These are phyloP conservation scores for Raillietiella orientalis DNA, from an alignment of 2,888 invertebrate genomes.

Conservation along the genomic window DNA sequence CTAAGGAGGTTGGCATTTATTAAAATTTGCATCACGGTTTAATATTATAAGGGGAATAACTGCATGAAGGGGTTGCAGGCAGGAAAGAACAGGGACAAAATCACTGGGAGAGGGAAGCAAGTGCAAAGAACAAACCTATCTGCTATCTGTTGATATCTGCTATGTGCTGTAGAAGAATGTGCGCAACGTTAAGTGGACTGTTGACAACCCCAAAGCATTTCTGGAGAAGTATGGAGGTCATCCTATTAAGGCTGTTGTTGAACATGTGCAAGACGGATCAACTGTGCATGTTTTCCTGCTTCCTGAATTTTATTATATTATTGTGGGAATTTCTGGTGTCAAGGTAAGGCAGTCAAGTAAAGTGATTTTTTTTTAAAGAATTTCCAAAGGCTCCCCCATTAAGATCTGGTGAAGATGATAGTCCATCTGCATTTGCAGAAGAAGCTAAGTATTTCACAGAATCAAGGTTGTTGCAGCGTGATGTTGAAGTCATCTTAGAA, in stretches of 20 bases:
- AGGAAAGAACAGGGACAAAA: too few species aligned
- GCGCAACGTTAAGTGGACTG: conserved; percentile 54
- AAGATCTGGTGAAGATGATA: conserved; percentile 36
- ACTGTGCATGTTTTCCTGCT: conserved; percentile 69
- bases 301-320: conserved; percentile 66
- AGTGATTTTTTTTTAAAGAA: too few species aligned
- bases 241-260: conserved; percentile 69
- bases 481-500: conserved; percentile 62
- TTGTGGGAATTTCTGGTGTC: conserved; percentile 83
- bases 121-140: neutral
- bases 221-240: conserved; percentile 58
- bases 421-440: conserved; percentile 24
- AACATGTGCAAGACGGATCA: conserved; percentile 89
- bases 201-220: conserved; percentile 47
- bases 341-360: conserved; percentile 18
- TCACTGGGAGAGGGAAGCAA: neutral
- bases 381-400: conserved; percentile 21
- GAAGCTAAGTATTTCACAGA: conserved; percentile 88
- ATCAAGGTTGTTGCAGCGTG: conserved; percentile 54
- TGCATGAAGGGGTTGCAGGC: too few species aligned
- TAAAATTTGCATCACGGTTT: too few species aligned
- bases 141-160: too few species aligned
- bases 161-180: conserved; percentile 35
- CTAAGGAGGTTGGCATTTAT: conserved; percentile 5
- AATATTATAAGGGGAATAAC: too few species aligned